Evolutionary conservation across 2,888 invertebrate genomes (phyloP).

Genomic region (Xylophagus ater): DNA sequence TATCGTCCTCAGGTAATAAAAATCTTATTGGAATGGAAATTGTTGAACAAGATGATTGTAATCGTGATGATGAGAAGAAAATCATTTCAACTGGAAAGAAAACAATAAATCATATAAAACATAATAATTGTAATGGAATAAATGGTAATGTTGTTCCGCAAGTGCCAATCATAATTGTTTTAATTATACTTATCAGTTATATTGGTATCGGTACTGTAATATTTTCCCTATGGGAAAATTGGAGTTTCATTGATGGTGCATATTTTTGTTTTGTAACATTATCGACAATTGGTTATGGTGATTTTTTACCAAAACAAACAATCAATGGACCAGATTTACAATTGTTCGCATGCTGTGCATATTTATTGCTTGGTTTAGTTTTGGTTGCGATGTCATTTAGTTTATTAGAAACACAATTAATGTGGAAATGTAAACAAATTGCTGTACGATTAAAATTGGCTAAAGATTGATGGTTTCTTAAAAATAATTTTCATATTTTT

Average conservation of each 20-base stretch:
- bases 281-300: conserved; percentile 73
- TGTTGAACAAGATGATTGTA: conserved; percentile 11
- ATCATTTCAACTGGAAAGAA: conserved; percentile 13
- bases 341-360: conserved; percentile 67
- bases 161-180: conserved; percentile 52
- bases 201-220: conserved; percentile 64
- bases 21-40: conserved; percentile 13
- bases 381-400: conserved; percentile 78
- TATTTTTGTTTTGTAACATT: conserved; percentile 79
- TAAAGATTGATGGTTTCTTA: conserved; percentile 41
- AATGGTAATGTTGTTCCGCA: conserved; percentile 22
- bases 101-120: too few species aligned
- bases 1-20: conserved; percentile 38
- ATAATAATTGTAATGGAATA: too few species aligned
- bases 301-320: conserved; percentile 50
- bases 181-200: conserved; percentile 59
- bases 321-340: conserved; percentile 46
- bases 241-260: conserved; percentile 69
- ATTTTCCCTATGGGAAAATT: conserved; percentile 70
- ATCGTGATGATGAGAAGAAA: conserved; percentile 16
- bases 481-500: not conserved
- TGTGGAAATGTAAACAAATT: conserved; percentile 58
- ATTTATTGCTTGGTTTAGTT: conserved; percentile 65
- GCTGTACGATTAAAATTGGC: conserved; percentile 58
- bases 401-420: conserved; percentile 69